These are phyloP conservation scores for Petroica traversi DNA, from an alignment of 2,113 vertebrate species.

Conservation along the genomic window DNA sequence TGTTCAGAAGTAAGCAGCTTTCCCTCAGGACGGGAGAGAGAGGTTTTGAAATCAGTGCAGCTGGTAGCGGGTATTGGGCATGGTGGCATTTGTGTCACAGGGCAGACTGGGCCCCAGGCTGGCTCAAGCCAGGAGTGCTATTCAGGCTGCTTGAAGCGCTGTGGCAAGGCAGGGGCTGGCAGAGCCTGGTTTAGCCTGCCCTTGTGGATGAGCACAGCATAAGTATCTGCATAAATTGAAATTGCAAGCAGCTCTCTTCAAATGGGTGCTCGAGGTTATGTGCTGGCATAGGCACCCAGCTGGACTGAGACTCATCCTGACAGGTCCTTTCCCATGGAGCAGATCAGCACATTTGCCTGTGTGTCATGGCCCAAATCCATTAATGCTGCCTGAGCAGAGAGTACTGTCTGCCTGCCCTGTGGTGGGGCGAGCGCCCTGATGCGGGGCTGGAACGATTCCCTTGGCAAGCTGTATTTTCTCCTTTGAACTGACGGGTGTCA, in stretches of 20 bases:
- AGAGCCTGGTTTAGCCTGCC: neutral
- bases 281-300: neutral
- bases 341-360: slow-evolving; percentile 12
- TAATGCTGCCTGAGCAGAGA: neutral
- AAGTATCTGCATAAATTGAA: neutral
- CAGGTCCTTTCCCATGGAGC: neutral
- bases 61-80: neutral
- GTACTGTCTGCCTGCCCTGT: neutral
- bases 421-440: neutral
- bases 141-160: neutral
- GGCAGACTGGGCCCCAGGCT: neutral
- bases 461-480: slow-evolving; percentile 61
- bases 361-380: neutral
- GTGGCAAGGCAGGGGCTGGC: neutral
- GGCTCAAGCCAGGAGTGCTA: neutral
- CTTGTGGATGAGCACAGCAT: accelerated
- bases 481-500: slow-evolving; percentile 55
- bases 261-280: neutral
- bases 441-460: neutral
- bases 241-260: neutral
- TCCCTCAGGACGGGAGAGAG: accelerated
- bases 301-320: neutral
- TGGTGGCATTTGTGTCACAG: neutral
- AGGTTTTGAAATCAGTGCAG: neutral
- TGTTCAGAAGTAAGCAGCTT: neutral